Evolutionary conservation across 2,797 vertebrate species (phyloP), one percentile per base, ranked within the genome.

Genomic region (Channallabes apus): DNA sequence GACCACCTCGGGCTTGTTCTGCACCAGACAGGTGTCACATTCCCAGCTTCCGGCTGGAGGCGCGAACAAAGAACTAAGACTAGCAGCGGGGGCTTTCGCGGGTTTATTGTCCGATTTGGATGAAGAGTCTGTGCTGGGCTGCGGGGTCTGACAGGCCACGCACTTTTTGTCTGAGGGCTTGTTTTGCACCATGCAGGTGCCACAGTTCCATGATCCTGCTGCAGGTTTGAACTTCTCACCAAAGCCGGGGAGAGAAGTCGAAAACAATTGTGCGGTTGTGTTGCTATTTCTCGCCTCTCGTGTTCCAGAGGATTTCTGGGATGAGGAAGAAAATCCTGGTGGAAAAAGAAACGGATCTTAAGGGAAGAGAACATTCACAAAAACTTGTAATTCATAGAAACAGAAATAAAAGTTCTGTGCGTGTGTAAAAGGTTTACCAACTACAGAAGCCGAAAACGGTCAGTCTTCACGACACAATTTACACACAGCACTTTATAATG

Each of bases 1-100:
- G 51, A 97, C 94, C 24, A 93, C 95, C 84, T 99, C 98, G 0
- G 96, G 92, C 92, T 97, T 99, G 93, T 99, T 99, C 69, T 93
- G 94, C 75, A 99, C 97, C 87, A 99, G 94, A 93, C 98, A 99
- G 1, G 97, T 99, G 88, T 99, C 98, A 90, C 98, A 99, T 62
- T 98, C 97, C 98, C 98, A 99, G 0, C 91, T 96, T 85, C 95
- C 97, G 51, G 93, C 88, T 32, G 94, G 90, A 78, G 95, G 90
- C 90, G 97, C 95, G 88, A 98, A 97, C 84, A 93, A 86, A n/a
- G 89, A 78, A 51, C 90, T 88, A 35, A 89, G 69, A 46, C 82
- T 91, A 51, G 82, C 79, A 51, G 81, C 80, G 8, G 85, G 20
- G 41, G 84, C 4, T 2, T 86, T 24, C 27, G 89, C 83, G 27